phyloP scores from a whole-genome alignment of 2,797 vertebrate species.

The Alcedo quadribrachys region DNA sequence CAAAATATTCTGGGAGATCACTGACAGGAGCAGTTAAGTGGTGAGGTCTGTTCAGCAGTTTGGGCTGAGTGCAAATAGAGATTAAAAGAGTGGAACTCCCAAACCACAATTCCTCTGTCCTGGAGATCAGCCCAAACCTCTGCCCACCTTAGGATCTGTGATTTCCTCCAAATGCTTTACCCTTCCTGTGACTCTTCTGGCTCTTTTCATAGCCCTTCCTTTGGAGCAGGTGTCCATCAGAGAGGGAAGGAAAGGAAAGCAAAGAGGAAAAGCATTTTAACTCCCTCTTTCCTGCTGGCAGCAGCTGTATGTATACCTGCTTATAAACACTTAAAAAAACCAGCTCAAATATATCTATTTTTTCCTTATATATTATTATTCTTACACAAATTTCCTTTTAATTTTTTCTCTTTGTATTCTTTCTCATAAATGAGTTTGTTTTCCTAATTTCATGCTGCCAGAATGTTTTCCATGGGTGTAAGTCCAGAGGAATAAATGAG shows the following conservation, averaged over 20 bases:
- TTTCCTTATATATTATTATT: neutral
- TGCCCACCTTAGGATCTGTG: neutral
- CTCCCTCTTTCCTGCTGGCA: neutral
- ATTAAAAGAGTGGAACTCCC: neutral
- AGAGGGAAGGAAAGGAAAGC: conserved; percentile 2
- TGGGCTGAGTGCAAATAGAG: neutral
- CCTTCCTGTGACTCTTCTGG: conserved; percentile 56
- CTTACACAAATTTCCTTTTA: neutral
- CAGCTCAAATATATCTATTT: neutral
- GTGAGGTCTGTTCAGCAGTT: neutral
- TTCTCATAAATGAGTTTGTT: neutral
- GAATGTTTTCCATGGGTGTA: neutral
- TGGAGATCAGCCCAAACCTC: conserved; percentile 6
- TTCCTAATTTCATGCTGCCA: neutral
- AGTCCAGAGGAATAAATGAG: neutral
- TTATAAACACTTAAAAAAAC: neutral
- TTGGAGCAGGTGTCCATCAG: conserved; percentile 45
- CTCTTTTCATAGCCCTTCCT: conserved; percentile 67
- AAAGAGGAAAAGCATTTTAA: conserved; percentile 28
- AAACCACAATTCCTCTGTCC: neutral
- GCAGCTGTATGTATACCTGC: neutral
- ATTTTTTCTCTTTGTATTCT: neutral
- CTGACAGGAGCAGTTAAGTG: neutral
- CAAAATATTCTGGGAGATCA: neutral
- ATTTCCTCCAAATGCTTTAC: conserved; percentile 1